Evolutionary conservation across 2,797 vertebrate genomes (phyloP), one percentile per base, ranked within the genome.

Genomic region (Chelidonichthys spinosus): DNA sequence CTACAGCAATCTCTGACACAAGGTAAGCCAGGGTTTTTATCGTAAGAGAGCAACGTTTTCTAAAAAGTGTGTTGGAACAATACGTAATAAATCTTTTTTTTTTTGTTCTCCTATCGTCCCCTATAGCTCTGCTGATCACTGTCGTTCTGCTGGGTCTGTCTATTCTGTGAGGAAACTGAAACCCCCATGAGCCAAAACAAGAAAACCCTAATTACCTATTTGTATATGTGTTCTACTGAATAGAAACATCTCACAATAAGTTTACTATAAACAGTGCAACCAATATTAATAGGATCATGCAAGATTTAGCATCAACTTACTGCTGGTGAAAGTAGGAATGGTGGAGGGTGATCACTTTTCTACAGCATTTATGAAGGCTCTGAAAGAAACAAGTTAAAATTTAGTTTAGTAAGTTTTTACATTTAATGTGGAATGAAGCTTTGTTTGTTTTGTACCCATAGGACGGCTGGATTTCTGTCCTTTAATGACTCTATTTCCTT

Each of bases 51-150:
- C 9, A 37, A 49, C 33, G 5, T 36, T 61, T 6, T 63, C 14
- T 18, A 55, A 50, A 33, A 62, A 4, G 3, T 42, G 13, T 3
- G 18, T 52, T 42, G 35, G 33, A 8, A 25, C 8, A 36, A 35
- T 53, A 4, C 4, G 35, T 63, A 33, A 63, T 15, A 4, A 8
- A 25, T 35, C 4, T 3, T 10, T 36, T 2, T 35, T 35, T 43
- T 52, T 50, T 32, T 65, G 7, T 39, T 58, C 11, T 69, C 5
- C 25, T 25, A 25, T 25, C 25, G 25, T 25, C 5, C 6, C 39
- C 47, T 82, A 0, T 2, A 91, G 91, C 47, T 69, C 61, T 90
- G 63, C 70, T 92, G 67, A 35, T 86, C 56, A 11, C 62, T n/a
- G 2, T 73, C 6, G 72, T 18, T 6, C 8, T 77, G 35, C 32